These are phyloP conservation scores for Nesidiocoris tenuis DNA, from an alignment of 2,888 invertebrate species.

Conservation along the genomic window DNA sequence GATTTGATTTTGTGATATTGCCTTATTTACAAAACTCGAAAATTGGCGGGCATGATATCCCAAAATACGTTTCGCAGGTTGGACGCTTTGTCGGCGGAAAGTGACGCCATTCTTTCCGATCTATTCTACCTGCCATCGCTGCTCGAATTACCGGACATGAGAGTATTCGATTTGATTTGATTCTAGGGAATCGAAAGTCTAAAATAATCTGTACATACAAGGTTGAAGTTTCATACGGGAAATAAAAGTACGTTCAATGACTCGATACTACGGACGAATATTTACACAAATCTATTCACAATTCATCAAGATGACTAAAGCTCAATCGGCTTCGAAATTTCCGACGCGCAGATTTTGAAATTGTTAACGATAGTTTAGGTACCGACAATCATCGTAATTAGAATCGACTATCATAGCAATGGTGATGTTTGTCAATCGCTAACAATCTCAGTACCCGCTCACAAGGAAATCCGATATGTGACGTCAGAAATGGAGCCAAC, in stretches of 20 bases:
- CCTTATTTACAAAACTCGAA: too few species aligned
- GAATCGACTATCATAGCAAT: too few species aligned
- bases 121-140: constrained; percentile 31
- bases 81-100: neutral
- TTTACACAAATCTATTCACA: neutral
- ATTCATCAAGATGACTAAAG: constrained; percentile 1
- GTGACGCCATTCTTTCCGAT: constrained; percentile 18
- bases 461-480: too few species aligned
- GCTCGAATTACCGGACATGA: constrained; percentile 31
- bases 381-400: too few species aligned
- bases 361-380: too few species aligned
- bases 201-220: neutral
- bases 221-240: neutral
- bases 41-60: too few species aligned
- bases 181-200: neutral
- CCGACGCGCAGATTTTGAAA: too few species aligned
- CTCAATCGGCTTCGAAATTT: neutral
- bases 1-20: too few species aligned
- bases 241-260: neutral
- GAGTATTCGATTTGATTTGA: constrained; percentile 20
- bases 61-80: too few species aligned
- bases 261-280: neutral
- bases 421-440: too few species aligned
- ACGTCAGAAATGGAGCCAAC: too few species aligned
- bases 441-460: too few species aligned